Conservation (phyloP, 2,797 vertebrate species). For the Hafferia zeledoni region DNA sequence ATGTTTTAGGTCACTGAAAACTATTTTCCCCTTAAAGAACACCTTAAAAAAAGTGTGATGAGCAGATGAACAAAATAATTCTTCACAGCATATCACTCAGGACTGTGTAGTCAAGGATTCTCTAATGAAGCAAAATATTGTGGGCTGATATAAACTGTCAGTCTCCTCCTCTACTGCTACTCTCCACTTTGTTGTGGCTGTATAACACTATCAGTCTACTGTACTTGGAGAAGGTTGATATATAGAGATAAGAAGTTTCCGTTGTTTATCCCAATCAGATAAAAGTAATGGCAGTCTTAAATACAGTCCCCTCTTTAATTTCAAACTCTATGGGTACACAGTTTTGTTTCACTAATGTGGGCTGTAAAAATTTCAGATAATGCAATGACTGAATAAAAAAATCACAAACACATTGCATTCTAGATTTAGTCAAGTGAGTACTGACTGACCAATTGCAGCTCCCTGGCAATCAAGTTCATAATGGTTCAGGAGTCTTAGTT, state of each 20-base stretch:
- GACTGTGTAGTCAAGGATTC: background rate
- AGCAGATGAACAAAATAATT: background rate
- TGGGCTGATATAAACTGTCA: background rate
- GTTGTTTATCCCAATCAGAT: background rate
- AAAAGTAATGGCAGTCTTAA: conserved; percentile 10
- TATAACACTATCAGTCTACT: background rate
- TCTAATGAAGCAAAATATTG: background rate
- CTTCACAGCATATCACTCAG: background rate
- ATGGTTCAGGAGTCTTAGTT: background rate
- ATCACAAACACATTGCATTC: background rate
- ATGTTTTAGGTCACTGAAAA: background rate
- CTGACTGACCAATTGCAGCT: background rate
- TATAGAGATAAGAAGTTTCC: conserved; percentile 19
- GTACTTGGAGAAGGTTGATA: background rate
- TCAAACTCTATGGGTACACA: background rate
- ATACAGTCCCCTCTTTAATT: background rate
- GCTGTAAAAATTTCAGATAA: background rate
- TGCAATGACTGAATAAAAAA: background rate
- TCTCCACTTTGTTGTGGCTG: background rate
- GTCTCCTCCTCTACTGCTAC: background rate
- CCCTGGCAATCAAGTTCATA: background rate
- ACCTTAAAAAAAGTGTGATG: background rate
- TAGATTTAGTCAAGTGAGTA: background rate
- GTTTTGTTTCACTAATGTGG: background rate
- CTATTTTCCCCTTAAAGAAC: background rate